These are phyloP conservation scores for Heteropelma amictum DNA, from an alignment of 2,888 invertebrate species.

Conservation along the genomic window DNA sequence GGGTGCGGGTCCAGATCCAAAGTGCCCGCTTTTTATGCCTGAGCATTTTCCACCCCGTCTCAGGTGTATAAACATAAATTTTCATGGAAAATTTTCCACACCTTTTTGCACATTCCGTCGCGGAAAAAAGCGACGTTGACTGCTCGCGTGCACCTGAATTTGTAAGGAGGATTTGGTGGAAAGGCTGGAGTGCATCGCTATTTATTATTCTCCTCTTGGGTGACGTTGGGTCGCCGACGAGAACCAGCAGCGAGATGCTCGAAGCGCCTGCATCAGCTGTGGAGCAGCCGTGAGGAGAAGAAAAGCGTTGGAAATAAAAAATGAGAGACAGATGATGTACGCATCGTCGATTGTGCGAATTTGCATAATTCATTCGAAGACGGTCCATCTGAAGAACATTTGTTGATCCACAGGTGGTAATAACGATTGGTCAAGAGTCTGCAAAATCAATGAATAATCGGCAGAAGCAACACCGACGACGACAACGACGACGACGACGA, in stretches of 20 bases:
- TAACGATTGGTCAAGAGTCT: constrained; percentile 4
- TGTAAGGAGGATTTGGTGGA: constrained; percentile 44
- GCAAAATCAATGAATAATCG: constrained; percentile 47
- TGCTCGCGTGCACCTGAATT: constrained; percentile 47
- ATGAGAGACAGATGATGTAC: background rate
- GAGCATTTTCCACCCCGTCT: background rate
- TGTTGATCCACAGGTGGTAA: constrained; percentile 20
- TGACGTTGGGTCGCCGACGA: constrained; percentile 4
- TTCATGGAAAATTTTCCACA: constrained; percentile 1
- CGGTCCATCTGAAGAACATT: background rate
- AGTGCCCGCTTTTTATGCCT: background rate
- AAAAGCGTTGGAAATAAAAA: background rate
- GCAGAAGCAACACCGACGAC: constrained; percentile 6
- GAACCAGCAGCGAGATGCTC: constrained; percentile 19
- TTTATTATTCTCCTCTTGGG: constrained; percentile 51
- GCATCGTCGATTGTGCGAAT: background rate
- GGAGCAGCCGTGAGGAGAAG: background rate
- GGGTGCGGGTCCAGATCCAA: too few species aligned
- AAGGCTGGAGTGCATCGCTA: constrained; percentile 46
- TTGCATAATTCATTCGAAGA: background rate
- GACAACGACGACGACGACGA: constrained; percentile 18
- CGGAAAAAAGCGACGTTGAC: constrained; percentile 33
- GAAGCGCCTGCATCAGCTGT: constrained; percentile 14
- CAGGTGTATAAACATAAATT: background rate
- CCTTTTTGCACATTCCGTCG: constrained; percentile 24